Percentiles rank a stretch among this genome's conserved stretches.
Evolutionary conservation across 30 jellyfish, hydroid and myxozoan genomes (phyloP).

Genomic region (Pelagia noctiluca): DNA sequence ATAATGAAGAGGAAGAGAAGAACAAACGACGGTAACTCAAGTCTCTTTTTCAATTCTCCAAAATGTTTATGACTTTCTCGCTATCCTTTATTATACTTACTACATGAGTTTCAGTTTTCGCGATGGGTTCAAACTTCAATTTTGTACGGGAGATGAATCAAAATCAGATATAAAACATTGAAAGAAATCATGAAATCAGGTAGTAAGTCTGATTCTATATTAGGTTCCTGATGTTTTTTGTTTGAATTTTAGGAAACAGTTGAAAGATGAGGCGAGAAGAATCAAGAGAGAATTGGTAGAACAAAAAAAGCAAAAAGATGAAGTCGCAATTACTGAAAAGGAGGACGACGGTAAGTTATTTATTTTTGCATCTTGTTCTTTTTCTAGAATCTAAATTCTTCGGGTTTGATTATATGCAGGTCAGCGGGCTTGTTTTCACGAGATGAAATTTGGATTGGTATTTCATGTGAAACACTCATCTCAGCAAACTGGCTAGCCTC

Average conservation of each 20-base stretch:
- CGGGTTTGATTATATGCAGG: neutral
- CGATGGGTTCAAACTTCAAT: too few relatives aligned
- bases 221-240: neutral
- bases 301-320: slow-evolving; percentile 24
- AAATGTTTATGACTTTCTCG: neutral
- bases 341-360: neutral
- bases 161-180: neutral
- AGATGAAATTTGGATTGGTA: neutral
- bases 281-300: slow-evolving; percentile 73
- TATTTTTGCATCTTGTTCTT: neutral
- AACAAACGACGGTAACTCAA: slow-evolving; percentile 14
- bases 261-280: slow-evolving; percentile 80
- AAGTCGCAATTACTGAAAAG: neutral
- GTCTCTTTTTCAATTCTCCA: neutral
- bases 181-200: neutral
- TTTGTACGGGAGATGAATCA: too few relatives aligned
- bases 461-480: too few relatives aligned
- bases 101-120: neutral
- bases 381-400: too few relatives aligned
- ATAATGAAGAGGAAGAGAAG: slow-evolving; percentile 19
- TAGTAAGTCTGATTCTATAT: neutral
- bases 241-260: slow-evolving; percentile 42
- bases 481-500: too few relatives aligned
- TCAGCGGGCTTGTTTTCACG: neutral
- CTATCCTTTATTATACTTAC: neutral